Conservation (phyloP, 2,888 invertebrate species). For the Eugnorisma glareosa region DNA sequence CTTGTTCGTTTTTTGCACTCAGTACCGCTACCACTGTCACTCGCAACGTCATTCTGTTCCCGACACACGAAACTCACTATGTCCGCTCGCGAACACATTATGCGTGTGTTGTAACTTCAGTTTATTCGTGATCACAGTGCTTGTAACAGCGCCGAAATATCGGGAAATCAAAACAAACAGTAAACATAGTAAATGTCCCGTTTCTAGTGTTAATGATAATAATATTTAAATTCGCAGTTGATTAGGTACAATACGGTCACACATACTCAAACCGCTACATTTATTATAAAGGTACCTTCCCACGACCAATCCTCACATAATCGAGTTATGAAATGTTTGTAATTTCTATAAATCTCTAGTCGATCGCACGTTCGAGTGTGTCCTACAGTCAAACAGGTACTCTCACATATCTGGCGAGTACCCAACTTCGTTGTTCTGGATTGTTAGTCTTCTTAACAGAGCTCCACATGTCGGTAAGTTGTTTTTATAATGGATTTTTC, state of each 20-base stretch:
- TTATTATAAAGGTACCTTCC: neutral
- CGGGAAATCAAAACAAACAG: too few species aligned
- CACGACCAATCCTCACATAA: neutral
- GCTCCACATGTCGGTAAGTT: conserved; percentile 5
- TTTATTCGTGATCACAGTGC: too few species aligned
- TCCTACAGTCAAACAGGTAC: neutral
- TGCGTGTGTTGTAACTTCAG: too few species aligned
- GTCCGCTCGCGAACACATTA: too few species aligned
- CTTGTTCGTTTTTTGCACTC: too few species aligned
- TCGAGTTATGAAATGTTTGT: neutral
- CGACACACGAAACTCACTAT: too few species aligned
- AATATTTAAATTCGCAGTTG: neutral
- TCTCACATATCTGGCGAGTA: neutral
- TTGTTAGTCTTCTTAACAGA: conserved; percentile 35
- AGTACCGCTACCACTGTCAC: too few species aligned
- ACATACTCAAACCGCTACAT: neutral
- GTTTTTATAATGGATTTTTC: conserved; percentile 33
- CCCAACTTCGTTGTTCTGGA: conserved; percentile 11
- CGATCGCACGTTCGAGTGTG: neutral
- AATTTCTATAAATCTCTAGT: conserved; percentile 16
- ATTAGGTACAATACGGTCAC: neutral
- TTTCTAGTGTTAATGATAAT: too few species aligned
- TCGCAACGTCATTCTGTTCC: too few species aligned
- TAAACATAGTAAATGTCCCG: too few species aligned
- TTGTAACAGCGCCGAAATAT: too few species aligned